phyloP scores from a whole-genome alignment of 1,140 invertebrate genomes.

The Procambarus clarkii region DNA sequence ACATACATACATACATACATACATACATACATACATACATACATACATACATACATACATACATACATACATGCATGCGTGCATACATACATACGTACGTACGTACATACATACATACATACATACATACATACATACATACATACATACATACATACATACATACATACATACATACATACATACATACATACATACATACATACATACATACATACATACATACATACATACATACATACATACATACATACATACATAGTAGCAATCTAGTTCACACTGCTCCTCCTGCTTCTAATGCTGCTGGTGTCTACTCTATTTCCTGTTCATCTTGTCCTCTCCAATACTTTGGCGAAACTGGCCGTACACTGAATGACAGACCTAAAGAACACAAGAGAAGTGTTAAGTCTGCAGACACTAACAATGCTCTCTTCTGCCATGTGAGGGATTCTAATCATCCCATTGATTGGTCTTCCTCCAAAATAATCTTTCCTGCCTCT shows the following conservation, averaged over 20 bases:
- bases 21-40: conserved; percentile 37
- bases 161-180: conserved; percentile 12
- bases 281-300: too few species aligned
- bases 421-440: too few species aligned
- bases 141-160: background rate
- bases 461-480: too few species aligned
- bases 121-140: background rate
- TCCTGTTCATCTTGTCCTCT: too few species aligned
- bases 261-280: too few species aligned
- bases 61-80: conserved; percentile 9
- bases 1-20: conserved; percentile 34
- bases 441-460: too few species aligned
- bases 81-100: background rate
- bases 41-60: conserved; percentile 41
- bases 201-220: conserved; percentile 22
- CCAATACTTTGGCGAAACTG: too few species aligned
- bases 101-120: background rate
- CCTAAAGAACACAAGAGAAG: too few species aligned
- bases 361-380: too few species aligned
- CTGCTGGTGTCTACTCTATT: too few species aligned
- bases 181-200: conserved; percentile 22
- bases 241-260: conserved; percentile 2
- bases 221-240: conserved; percentile 16
- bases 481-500: too few species aligned
- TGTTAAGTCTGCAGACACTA: too few species aligned